Evolutionary conservation across 2,888 invertebrate genomes (phyloP).

Genomic region (Tholera decimalis): DNA sequence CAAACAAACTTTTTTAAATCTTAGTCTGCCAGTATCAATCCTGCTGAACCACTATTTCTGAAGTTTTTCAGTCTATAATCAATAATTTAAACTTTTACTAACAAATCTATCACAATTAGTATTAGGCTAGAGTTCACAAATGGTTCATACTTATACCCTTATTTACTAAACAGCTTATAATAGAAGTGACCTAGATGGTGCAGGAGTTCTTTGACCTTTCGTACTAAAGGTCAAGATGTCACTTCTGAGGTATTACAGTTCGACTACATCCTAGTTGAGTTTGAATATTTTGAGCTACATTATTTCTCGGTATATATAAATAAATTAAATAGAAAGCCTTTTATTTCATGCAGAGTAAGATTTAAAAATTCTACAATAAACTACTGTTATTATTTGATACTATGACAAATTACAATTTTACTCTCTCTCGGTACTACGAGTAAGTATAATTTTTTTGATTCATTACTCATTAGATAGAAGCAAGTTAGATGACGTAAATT

Average conservation of each 20-base stretch:
- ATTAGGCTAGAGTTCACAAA: not conserved
- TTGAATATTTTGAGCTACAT: not conserved
- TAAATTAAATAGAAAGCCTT: too few relatives aligned
- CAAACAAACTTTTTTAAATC: not conserved
- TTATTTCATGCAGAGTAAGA: too few relatives aligned
- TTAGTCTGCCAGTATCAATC: not conserved
- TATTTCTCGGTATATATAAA: not conserved
- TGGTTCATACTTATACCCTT: not conserved
- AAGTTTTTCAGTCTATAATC: not conserved
- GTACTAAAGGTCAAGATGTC: constrained; percentile 13
- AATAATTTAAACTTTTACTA: not conserved
- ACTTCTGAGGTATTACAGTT: constrained; percentile 7
- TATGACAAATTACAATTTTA: too few relatives aligned
- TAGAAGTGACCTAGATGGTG: not conserved
- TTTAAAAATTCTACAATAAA: too few relatives aligned
- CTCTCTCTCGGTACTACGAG: too few relatives aligned
- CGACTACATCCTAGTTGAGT: constrained; percentile 4
- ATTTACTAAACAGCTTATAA: not conserved
- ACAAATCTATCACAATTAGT: not conserved
- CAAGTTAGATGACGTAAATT: not conserved
- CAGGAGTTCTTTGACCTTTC: constrained; percentile 1
- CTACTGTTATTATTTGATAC: too few relatives aligned
- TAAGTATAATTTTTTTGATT: too few relatives aligned
- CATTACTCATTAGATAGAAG: constrained; percentile 5
- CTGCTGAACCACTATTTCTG: not conserved